Percentiles rank a stretch among this genome's conserved stretches.
Evolutionary conservation across 2,113 vertebrate genomes (phyloP).

Genomic region (Stegastes partitus): DNA sequence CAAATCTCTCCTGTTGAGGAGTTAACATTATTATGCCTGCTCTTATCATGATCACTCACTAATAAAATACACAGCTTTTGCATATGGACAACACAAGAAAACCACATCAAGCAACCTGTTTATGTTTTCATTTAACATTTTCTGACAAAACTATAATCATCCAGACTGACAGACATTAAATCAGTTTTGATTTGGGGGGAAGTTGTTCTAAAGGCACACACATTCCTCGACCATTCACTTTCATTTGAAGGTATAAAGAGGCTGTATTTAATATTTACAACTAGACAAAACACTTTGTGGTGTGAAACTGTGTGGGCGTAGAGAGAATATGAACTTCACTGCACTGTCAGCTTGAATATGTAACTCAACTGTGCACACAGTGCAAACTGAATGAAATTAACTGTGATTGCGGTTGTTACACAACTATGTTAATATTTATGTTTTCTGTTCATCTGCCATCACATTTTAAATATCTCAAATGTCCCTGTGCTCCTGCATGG

Average conservation of each 20-base stretch:
- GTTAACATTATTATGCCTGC: no score
- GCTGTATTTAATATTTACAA: constrained; percentile 16
- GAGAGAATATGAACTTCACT: constrained; percentile 21
- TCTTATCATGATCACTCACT: no score
- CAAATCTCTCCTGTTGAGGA: no score
- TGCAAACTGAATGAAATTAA: neutral
- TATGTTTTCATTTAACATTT: no score
- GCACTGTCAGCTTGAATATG: constrained; percentile 13
- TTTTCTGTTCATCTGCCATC: constrained; percentile 7
- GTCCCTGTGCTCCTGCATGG: neutral
- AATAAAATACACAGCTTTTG: neutral
- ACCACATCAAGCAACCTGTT: no score
- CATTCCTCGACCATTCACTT: neutral
- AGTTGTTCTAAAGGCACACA: neutral
- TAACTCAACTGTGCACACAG: neutral
- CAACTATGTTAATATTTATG: neutral
- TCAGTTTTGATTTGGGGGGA: no score
- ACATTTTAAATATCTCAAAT: neutral
- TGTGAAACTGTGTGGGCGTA: constrained; percentile 21
- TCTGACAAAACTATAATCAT: no score
- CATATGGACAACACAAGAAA: no score
- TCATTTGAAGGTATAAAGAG: constrained; percentile 6
- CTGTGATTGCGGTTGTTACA: neutral
- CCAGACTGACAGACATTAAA: no score
- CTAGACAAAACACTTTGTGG: neutral